Percentiles rank a stretch among this genome's conserved stretches.
Conservation (phyloP, 2,113 vertebrate genomes). For the Eclectus roratus region DNA sequence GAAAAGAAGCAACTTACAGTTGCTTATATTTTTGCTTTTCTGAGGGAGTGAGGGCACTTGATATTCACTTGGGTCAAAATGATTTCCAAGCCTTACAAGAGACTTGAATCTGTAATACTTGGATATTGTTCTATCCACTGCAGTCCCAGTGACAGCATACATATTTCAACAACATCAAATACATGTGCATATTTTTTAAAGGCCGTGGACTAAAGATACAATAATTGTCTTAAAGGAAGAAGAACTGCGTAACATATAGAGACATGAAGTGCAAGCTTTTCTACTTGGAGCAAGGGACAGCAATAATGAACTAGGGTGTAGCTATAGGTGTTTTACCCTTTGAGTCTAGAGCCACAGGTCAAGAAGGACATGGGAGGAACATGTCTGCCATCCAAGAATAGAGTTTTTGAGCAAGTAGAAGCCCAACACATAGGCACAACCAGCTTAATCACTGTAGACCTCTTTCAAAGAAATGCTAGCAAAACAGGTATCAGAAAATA, state of each 20-base stretch:
- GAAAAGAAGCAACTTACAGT: background rate
- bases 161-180: background rate
- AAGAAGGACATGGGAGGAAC: background rate
- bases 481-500: background rate
- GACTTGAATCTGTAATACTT: background rate
- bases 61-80: background rate
- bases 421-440: background rate
- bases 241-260: background rate
- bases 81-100: background rate
- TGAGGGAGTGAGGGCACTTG: background rate
- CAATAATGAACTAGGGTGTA: background rate
- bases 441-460: background rate
- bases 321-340: background rate
- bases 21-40: background rate
- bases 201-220: background rate
- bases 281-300: background rate
- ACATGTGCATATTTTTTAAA: background rate
- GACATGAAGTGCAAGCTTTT: background rate
- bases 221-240: background rate
- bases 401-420: background rate
- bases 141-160: background rate
- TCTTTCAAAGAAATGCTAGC: background rate
- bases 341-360: background rate
- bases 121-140: background rate
- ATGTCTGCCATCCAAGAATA: background rate